Evolutionary conservation across 2,113 vertebrate genomes (phyloP).

Genomic region (Psophia crepitans): DNA sequence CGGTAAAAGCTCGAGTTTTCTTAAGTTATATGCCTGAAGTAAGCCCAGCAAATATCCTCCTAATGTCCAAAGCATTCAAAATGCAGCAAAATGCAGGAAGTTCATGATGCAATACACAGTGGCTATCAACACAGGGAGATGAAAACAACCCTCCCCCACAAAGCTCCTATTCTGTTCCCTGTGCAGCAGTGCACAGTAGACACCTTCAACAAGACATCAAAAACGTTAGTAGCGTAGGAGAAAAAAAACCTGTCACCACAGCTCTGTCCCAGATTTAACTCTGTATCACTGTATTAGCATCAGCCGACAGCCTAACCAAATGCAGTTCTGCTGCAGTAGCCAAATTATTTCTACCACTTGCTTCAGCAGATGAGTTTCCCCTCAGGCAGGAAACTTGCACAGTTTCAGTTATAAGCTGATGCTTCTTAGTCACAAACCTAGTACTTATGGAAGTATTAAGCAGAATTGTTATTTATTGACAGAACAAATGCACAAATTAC

Average conservation of each 20-base stretch:
- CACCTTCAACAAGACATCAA: neutral
- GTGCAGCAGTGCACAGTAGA: neutral
- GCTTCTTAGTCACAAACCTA: neutral
- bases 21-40: neutral
- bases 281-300: neutral
- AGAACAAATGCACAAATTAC: neutral
- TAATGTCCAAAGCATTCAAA: neutral
- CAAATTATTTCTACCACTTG: conserved; percentile 23
- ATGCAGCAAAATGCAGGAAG: neutral
- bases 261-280: neutral
- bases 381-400: conserved; percentile 23
- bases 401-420: conserved; percentile 32
- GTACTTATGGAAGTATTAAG: neutral
- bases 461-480: neutral
- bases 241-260: neutral
- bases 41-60: neutral
- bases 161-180: neutral
- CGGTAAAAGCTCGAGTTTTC: neutral
- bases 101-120: neutral
- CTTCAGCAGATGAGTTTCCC: neutral
- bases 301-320: neutral
- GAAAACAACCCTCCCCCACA: neutral
- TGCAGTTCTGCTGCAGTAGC: neutral
- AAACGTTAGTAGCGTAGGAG: rapidly evolving
- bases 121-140: neutral